Evolutionary conservation across 1,140 invertebrate species (phyloP), one percentile per base, ranked within the genome.

Genomic region (Heterodera schachtii): DNA sequence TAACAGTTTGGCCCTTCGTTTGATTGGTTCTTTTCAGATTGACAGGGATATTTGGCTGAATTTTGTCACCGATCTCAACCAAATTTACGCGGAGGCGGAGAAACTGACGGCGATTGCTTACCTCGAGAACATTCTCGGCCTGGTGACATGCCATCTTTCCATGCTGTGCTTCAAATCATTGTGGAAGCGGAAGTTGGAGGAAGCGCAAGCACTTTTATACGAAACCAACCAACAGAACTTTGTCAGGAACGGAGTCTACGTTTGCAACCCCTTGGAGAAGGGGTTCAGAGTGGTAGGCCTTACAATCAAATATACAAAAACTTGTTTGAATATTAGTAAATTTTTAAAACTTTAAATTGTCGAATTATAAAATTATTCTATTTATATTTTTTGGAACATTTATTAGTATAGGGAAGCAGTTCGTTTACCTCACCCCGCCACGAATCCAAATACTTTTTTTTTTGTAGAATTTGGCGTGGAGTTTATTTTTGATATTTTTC

Each of bases 251-350:
- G 82, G 82, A 57, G 57, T 83, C 7, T 83, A 66, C 49, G 82
- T 83, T 31, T 44, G 71, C 2, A 84, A 83, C 73, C 82, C 82
- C 47, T 47, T 83, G 19, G 82, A 83, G 47, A 83, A 83, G 57
- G 82, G 82, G 43, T 84, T 83, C n/a, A 84, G 82, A 84, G 82
- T 79, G 82, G 82, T 84, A 76, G 19, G 60, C 44, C 47, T 13
- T 16, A 8, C 5, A 8, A 77, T 4, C 19, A 70, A 43, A 19
- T 19, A 19, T n/a, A 31, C 31, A 31, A 31, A 31, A 31, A 31
- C 31, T 31, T 31, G 31, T 31, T 31, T 31, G 31, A 31, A 31
- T 31, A 31, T 31, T 31, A 31, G 31, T 31, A 31, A 31, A 31
- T 31, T 31, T 31, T 31, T 31, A 31, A 31, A 31, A 31, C 31